Conservation (phyloP, 2,113 vertebrate genomes). For the Macaca fascicularis region T2T-MFA8v1.1 NC_088380.1:115994501-115995000, state of each 20-base stretch:
- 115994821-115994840: not conserved
- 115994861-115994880: not conserved
- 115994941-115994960: fast-evolving
- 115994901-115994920: fast-evolving
- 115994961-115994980: not conserved
- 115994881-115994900: not conserved
- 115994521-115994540: not conserved
- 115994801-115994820: not conserved
- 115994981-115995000: not conserved
- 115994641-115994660: not conserved
- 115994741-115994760: not conserved
- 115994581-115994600: not conserved
- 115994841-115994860: not conserved
- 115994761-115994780: not conserved
- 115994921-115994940: not conserved
- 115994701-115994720: too few species aligned
- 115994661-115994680: not conserved
- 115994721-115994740: not conserved
- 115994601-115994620: conserved; percentile 7
- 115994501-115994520: not conserved
- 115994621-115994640: not conserved
- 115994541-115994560: not conserved
- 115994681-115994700: not conserved
- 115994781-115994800: not conserved
- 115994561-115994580: not conserved